Conservation (phyloP, 2,797 vertebrate genomes). For the Gadopsis bispinosus region DNA sequence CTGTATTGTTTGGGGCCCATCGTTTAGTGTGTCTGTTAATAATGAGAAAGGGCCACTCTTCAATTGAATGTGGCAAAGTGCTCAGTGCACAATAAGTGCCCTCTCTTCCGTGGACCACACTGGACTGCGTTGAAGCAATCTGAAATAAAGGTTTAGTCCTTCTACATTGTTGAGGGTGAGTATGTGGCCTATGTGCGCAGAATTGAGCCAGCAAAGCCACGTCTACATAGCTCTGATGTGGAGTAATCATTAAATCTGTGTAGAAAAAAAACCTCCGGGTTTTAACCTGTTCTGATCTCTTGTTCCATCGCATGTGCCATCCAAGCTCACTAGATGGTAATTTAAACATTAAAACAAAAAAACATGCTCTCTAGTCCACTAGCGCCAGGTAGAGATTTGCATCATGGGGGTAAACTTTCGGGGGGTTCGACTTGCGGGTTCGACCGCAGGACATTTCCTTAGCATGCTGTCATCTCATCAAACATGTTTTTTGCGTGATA, state of each 20-base stretch:
- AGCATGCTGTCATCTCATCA: conserved; percentile 62
- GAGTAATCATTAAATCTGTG: conserved; percentile 12
- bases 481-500: conserved; percentile 68
- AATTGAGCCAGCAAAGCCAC: conserved; percentile 44
- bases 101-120: conserved; percentile 81
- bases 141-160: conserved; percentile 77
- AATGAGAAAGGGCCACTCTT: conserved; percentile 84
- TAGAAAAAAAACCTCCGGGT: background rate
- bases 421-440: conserved; percentile 31
- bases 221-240: conserved; percentile 20
- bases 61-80: conserved; percentile 87
- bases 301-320: background rate
- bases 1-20: conserved; percentile 84
- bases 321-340: background rate
- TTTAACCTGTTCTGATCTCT: background rate
- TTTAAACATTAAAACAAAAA: conserved; percentile 11
- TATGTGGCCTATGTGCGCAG: conserved; percentile 58
- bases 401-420: conserved; percentile 38
- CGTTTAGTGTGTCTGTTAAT: conserved; percentile 87
- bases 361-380: background rate
- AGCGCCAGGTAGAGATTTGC: conserved; percentile 6
- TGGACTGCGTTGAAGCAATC: conserved; percentile 81
- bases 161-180: conserved; percentile 66
- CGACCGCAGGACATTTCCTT: conserved; percentile 59
- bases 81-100: conserved; percentile 82